Evolutionary conservation across 2,888 invertebrate species (phyloP), one percentile per base, ranked within the genome.

Genomic region (Hemithea aestivaria): DNA sequence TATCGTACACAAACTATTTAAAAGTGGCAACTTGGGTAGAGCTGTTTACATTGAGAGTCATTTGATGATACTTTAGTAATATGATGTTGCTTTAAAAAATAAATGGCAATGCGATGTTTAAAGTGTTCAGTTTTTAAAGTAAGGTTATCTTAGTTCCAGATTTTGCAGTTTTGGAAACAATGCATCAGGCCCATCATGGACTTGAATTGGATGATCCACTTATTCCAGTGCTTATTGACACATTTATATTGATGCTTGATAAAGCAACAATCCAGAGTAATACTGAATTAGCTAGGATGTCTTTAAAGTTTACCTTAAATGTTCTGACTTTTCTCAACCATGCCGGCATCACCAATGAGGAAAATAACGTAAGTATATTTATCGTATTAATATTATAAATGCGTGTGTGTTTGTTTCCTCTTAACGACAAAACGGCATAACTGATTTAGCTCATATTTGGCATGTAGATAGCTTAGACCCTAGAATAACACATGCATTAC

Each of bases 51-150:
- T 58, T 58, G 58, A 47, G 47, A 55, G 64, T 64, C 58, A 63
- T 68, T 65, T 78, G 79, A 77, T 66, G 78, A 72, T 56, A 35
- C 79, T 77, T 78, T 78, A 77, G 78, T 76, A 77, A 76, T 77
- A 78, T 78, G 78, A 78, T 74, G 70, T 68, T 76, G 76, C 60
- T 61, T 39, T 1, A 10, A 33, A 22, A 11, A 10, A 20, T 10
- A 9, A 27, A 10, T 11, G 8, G 0, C 7, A 32, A 20, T 16
- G 25, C 7, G n/a, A 6, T n/a, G n/a, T n/a, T 20, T 5, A 6
- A 10, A 25, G 20, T 5, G 9, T 10, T 30, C n/a, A 7, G 7
- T 11, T 32, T 3, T 25, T 40, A 12, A 28, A n/a, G n/a, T n/a
- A n/a, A n/a, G n/a, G n/a, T n/a, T n/a, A n/a, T n/a, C n/a, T n/a